A percentile compares a stretch with the other conserved stretches of the same genome.
phyloP scores from a whole-genome alignment of 2,888 invertebrate genomes.

The Caenorhabditis sulstoni region DNA sequence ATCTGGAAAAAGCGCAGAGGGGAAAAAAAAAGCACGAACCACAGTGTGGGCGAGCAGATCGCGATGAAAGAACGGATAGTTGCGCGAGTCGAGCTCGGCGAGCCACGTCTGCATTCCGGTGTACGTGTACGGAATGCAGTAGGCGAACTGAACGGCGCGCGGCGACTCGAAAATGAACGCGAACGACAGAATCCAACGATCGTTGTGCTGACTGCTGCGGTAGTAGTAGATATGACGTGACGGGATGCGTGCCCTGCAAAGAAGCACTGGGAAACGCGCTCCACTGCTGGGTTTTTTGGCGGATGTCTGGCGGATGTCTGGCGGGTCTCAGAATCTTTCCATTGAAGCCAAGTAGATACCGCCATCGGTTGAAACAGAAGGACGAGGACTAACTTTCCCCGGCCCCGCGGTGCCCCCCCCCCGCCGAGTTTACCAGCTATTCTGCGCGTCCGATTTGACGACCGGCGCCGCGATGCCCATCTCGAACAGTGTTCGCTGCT shows the following conservation, averaged over 20 bases:
- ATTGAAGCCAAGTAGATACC: no score
- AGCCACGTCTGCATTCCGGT: conserved; percentile 91
- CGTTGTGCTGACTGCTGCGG: conserved; percentile 90
- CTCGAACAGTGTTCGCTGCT: conserved; percentile 91
- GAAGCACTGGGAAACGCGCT: no score
- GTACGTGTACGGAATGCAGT: conserved; percentile 96
- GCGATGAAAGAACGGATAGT: conserved; percentile 85
- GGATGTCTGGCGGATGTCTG: no score
- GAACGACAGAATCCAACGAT: conserved; percentile 93
- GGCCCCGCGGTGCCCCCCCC: no score
- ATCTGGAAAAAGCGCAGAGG: no score
- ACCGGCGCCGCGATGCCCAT: conserved; percentile 91
- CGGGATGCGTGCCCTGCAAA: conserved; percentile 87
- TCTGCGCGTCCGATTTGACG: conserved; percentile 88
- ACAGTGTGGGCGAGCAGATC: conserved; percentile 85
- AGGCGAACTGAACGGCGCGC: conserved; percentile 94
- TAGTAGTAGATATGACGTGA: conserved; percentile 92
- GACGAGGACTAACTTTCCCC: no score
- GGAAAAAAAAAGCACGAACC: conserved; percentile 81
- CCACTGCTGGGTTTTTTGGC: no score
- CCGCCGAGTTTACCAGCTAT: conserved; percentile 88
- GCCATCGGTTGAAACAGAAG: no score
- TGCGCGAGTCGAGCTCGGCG: conserved; percentile 85
- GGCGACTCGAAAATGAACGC: conserved; percentile 93
- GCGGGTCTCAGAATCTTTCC: no score